Evolutionary conservation across 2,113 vertebrate species (phyloP).

Genomic region (Serilophus lunatus): DNA sequence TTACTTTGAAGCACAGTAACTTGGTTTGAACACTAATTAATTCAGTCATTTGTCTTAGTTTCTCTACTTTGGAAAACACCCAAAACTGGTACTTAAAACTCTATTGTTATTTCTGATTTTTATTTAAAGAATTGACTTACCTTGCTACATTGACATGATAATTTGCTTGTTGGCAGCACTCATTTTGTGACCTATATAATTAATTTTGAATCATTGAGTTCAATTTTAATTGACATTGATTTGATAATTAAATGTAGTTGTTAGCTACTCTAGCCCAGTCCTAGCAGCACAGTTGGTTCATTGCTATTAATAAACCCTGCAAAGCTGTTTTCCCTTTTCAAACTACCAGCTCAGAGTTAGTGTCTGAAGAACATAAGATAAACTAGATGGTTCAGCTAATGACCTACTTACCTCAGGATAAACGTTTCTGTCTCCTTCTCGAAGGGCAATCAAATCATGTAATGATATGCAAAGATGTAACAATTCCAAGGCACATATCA

Average conservation of each 20-base stretch:
- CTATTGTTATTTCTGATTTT: neutral
- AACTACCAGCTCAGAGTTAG: neutral
- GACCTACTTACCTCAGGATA: neutral
- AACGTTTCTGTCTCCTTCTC: neutral
- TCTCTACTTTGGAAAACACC: neutral
- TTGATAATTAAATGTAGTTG: conserved; percentile 36
- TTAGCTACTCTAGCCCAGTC: neutral
- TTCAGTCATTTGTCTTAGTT: neutral
- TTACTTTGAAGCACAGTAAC: neutral
- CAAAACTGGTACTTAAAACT: neutral
- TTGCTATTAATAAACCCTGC: neutral
- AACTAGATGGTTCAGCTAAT: neutral
- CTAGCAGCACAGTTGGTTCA: neutral
- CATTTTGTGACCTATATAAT: conserved; percentile 20
- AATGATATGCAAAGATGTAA: neutral
- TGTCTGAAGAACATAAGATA: neutral
- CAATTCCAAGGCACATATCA: neutral
- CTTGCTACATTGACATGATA: neutral
- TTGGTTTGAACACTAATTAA: neutral
- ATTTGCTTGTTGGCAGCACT: neutral
- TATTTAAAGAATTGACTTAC: conserved; percentile 9
- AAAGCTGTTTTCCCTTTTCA: neutral
- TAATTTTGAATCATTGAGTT: conserved; percentile 13
- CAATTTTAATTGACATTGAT: conserved; percentile 26
- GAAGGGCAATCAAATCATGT: neutral